Evolutionary conservation across 2,888 invertebrate species (phyloP), one percentile per base, ranked within the genome.

Genomic region (Ypsolopha scabrella): DNA sequence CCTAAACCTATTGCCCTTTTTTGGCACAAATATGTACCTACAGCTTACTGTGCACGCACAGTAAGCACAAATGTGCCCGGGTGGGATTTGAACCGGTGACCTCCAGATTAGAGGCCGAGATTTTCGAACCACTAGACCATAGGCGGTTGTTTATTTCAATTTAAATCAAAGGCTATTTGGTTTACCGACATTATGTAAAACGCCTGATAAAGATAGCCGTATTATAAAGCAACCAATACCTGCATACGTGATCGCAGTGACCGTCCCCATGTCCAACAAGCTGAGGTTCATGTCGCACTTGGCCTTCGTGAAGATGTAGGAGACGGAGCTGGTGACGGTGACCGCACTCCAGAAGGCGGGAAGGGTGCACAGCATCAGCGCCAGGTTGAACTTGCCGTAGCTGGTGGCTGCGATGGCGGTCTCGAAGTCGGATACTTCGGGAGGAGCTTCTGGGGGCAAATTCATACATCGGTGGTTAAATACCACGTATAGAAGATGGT

Each of bases 271-370:
- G 49, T 92, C 89, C 33, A 91, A 65, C 7, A 92, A 73, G 0
- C 89, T 88, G 43, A 94, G 79, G 38, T 89, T 72, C 61, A 94
- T 88, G 63, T 93, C 92, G 62, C 94, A 94, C 69, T 93, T 91
- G 0, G 93, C 92, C 38, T 90, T 88, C 0, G 94, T 93, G 65
- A 94, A 87, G 60, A 94, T 89, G 66, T 91, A 94, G 0, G 93
- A 91, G 62, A 91, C 88, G 2, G 91, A 90, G 50, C 92, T 91
- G 53, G 92, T 91, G 64, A 93, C 92, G 54, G 92, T 92, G 24
- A 92, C 88, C 7, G 90, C 88, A 7, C 91, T 88, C 87, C 91
- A 90, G 63, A 89, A 90, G 39, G 90, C 90, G 0, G 92, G 91
- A 48, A 91, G 69, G 0, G 89, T 81, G 53, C 90, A 87, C 58